Evolutionary conservation across 2,888 invertebrate genomes (phyloP).

Genomic region (Amphipyra tragopoginis): DNA sequence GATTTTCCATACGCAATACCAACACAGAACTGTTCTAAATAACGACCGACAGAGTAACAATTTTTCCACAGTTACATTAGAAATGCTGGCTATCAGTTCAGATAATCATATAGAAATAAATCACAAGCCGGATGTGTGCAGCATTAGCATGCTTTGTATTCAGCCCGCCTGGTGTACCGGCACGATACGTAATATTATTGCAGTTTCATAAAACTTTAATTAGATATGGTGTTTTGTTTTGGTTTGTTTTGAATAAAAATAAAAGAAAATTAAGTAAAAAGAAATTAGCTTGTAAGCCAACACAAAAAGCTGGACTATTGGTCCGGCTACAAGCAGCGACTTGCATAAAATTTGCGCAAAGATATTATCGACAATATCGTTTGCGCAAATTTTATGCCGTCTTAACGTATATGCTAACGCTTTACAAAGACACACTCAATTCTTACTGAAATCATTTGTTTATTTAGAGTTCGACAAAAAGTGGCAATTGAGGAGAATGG

Average conservation of each 20-base stretch:
- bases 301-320: too few species aligned
- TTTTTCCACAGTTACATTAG: constrained; percentile 14
- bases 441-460: too few species aligned
- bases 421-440: too few species aligned
- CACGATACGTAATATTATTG: constrained; percentile 25
- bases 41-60: not conserved
- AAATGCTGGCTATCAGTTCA: constrained; percentile 37
- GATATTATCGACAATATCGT: too few species aligned
- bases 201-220: constrained; percentile 26
- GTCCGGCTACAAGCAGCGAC: too few species aligned
- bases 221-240: constrained; percentile 9
- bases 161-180: constrained; percentile 26
- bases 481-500: too few species aligned
- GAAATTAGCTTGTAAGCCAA: too few species aligned
- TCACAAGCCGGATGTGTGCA: constrained; percentile 53
- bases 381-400: too few species aligned
- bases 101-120: constrained; percentile 54
- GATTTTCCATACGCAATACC: not conserved
- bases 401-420: too few species aligned
- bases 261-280: too few species aligned
- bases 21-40: constrained; percentile 11
- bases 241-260: not conserved
- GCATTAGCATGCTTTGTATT: constrained; percentile 42
- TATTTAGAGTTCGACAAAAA: too few species aligned
- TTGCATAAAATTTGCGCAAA: too few species aligned